These are phyloP conservation scores for Antechinus flavipes DNA, from an alignment of 2,113 vertebrate genomes.

Conservation along the genomic window DNA sequence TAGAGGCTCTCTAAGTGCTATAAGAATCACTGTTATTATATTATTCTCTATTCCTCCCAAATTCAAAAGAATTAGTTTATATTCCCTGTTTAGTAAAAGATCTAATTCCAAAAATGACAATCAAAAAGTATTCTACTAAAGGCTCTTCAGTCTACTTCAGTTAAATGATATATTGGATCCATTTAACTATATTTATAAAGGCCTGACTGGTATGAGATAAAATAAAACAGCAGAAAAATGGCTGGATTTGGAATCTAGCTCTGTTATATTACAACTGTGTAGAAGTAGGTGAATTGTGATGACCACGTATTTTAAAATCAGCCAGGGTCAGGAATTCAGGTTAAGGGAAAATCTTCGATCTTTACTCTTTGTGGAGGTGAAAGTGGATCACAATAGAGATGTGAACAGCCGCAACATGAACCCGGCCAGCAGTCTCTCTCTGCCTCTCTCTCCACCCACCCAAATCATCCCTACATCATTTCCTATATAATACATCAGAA, in stretches of 20 bases:
- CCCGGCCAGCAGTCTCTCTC: too few species aligned
- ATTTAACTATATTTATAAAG: neutral
- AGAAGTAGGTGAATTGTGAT: neutral
- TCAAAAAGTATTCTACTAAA: neutral
- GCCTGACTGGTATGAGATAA: neutral
- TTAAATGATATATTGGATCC: neutral
- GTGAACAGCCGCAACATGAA: too few species aligned
- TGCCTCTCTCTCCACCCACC: too few species aligned
- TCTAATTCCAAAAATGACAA: neutral
- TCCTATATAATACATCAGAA: too few species aligned
- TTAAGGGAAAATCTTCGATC: too few species aligned
- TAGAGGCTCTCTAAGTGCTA: neutral
- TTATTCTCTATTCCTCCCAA: neutral
- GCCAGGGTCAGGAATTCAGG: too few species aligned
- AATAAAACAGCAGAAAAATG: neutral
- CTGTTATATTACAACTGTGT: neutral
- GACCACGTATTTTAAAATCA: too few species aligned
- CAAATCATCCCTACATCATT: too few species aligned
- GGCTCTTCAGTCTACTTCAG: neutral
- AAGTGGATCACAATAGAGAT: too few species aligned
- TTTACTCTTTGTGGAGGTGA: too few species aligned
- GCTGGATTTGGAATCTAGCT: neutral
- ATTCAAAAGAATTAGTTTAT: neutral
- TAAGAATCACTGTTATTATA: neutral
- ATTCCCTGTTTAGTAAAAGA: neutral